These are phyloP conservation scores for Atrichornis clamosus DNA, from an alignment of 2,113 vertebrate species.

Conservation along the genomic window DNA sequence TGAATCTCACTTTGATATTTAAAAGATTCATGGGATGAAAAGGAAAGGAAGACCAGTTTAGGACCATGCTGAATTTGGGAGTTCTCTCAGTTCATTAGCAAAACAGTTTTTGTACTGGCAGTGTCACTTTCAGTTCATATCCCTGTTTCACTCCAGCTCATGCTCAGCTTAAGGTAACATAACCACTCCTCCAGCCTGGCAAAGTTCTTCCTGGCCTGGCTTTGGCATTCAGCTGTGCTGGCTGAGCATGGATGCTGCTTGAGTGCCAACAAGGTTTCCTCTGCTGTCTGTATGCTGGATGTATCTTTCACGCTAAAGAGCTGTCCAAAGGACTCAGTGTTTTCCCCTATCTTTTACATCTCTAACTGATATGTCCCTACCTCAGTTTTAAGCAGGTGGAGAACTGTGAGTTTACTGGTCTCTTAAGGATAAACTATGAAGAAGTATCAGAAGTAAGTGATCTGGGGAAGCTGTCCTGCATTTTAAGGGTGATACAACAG, in stretches of 20 bases:
- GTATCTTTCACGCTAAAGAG: neutral
- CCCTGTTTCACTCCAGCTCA: neutral
- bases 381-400: neutral
- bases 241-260: neutral
- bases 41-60: neutral
- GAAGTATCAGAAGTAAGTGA: fast-evolving
- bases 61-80: neutral
- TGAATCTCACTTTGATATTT: neutral
- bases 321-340: neutral
- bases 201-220: neutral
- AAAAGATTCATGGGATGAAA: neutral
- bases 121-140: neutral
- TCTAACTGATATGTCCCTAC: neutral
- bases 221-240: neutral
- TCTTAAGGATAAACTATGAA: neutral
- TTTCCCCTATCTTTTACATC: neutral
- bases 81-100: neutral
- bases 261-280: neutral
- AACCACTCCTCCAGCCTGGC: neutral
- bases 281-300: neutral
- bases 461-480: neutral
- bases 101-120: neutral
- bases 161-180: neutral
- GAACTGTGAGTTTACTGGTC: neutral
- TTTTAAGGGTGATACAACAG: neutral